Evolutionary conservation across 2,113 vertebrate species (phyloP), one percentile per base, ranked within the genome.

Genomic region (Conger conger): DNA sequence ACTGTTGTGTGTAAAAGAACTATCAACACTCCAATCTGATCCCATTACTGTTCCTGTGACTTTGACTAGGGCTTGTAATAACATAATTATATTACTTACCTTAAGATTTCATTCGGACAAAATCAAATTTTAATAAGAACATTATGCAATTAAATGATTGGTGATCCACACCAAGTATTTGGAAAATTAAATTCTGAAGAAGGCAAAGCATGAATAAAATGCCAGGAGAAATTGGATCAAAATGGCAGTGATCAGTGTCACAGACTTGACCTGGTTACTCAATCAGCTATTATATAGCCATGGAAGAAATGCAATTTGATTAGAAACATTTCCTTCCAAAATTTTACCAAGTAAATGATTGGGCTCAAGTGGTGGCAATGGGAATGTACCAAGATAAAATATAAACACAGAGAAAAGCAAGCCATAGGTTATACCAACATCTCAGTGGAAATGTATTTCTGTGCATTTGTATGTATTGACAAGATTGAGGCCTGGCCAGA

Each of bases 131-230:
- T 27, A 82, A 83, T 80, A 88, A 84, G 82, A 82, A 87, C 78
- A 50, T 84, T 86, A n/a, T 81, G 86, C 50, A 85, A 79, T 85
- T 88, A 83, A 90, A 90, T 63, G 83, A 91, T 78, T 23, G 85
- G 85, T 80, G 88, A 87, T 81, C 86, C 30, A 89, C 79, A 87
- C 80, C 86, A 85, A 79, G 79, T 90, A 90, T 88, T 90, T 89
- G 87, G 88, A 79, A 86, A 90, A 76, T 82, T 85, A 82, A 83
- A 88, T 23, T 79, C 53, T 87, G 76, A 80, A 88, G 3, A 36
- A 54, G 73, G 42, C 5, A 35, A 79, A 40, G 27, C 68, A 83
- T 17, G 79, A 86, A 36, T 15, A 78, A 38, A 83, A 30, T 57
- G 37, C 33, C 87, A 84, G 68, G 45, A 53, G 36, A 50, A 45